Conservation (phyloP, 2,797 vertebrate species). For the Carapus acus region DNA sequence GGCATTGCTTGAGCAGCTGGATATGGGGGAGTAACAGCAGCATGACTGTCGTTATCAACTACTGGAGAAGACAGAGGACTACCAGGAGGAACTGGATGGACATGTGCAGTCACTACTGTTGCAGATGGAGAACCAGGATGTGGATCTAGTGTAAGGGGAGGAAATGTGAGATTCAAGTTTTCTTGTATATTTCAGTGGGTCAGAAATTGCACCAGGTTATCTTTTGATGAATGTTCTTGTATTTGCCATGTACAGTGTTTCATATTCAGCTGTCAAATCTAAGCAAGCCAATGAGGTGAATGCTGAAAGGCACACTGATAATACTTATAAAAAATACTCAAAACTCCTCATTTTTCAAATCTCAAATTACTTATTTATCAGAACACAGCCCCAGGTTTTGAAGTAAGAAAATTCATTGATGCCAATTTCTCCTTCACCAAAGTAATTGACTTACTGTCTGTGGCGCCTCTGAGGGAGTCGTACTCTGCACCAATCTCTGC, state of each 20-base stretch:
- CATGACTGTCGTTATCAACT: conserved; percentile 15
- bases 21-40: conserved; percentile 16
- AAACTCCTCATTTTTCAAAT: too few species aligned
- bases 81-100: conserved; percentile 49
- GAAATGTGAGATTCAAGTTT: conserved; percentile 1
- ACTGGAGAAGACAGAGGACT: conserved; percentile 24
- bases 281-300: too few species aligned
- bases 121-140: conserved; percentile 29
- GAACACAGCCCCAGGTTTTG: too few species aligned
- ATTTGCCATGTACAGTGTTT: too few species aligned
- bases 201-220: too few species aligned
- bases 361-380: too few species aligned
- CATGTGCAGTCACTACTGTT: conserved; percentile 38
- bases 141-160: conserved; percentile 41
- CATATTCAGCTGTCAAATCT: too few species aligned
- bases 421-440: too few species aligned
- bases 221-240: too few species aligned
- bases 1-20: conserved; percentile 7
- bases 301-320: too few species aligned
- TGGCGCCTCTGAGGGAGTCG: conserved; percentile 43
- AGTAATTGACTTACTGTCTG: conserved; percentile 48
- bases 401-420: too few species aligned
- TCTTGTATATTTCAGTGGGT: not conserved
- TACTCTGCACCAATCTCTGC: conserved; percentile 57
- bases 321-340: too few species aligned